These are phyloP conservation scores for Xanthostigma xanthostigma DNA, from an alignment of 2,888 invertebrate genomes.

Conservation along the genomic window DNA sequence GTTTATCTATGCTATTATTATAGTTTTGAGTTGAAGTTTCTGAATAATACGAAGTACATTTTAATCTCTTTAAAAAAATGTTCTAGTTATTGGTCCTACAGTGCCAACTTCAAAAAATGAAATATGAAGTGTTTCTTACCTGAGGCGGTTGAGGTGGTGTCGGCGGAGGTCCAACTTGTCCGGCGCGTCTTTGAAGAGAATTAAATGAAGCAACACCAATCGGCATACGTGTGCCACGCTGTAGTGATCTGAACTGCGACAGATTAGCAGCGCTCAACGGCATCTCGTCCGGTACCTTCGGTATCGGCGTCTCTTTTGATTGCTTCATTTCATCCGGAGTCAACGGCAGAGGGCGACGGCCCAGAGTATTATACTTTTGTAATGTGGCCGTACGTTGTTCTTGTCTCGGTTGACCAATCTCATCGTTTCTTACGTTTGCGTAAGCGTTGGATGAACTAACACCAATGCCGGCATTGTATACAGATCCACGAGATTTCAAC, in stretches of 20 bases:
- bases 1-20: no score
- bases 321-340: slow-evolving; percentile 29
- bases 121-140: no score
- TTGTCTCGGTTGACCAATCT: neutral
- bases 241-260: slow-evolving; percentile 36
- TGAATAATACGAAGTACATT: no score
- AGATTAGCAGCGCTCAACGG: slow-evolving; percentile 27
- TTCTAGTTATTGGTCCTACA: no score
- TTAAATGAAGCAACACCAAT: slow-evolving; percentile 4
- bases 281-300: slow-evolving; percentile 23
- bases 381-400: slow-evolving; percentile 28
- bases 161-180: slow-evolving; percentile 2
- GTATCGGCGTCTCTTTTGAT: slow-evolving; percentile 26
- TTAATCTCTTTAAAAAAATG: no score
- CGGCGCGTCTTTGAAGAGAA: slow-evolving; percentile 24
- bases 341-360: slow-evolving; percentile 28
- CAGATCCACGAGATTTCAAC: slow-evolving; percentile 5
- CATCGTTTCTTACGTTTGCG: slow-evolving; percentile 1
- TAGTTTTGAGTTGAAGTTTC: no score
- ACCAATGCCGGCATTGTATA: slow-evolving; percentile 3
- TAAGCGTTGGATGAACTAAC: neutral
- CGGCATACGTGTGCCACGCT: slow-evolving; percentile 19
- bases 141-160: slow-evolving; percentile 17
- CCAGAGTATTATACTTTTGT: slow-evolving; percentile 29
- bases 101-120: no score